Base-by-base conservation (phyloP, 1,140 invertebrate genomes). In the Eueides isabella region DNA sequence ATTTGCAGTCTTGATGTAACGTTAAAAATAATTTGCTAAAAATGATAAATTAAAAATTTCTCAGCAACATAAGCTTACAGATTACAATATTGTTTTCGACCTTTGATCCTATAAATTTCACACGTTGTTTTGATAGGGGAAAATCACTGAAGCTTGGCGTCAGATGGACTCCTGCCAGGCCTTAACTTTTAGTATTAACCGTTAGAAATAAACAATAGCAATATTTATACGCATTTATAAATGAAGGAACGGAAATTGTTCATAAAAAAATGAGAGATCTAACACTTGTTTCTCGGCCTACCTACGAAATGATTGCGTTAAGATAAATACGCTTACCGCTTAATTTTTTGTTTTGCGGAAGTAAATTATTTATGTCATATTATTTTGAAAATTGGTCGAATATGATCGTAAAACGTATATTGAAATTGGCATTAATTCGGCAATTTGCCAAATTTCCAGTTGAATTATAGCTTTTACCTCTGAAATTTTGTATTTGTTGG, bases 151-250 rank as follows among this genome's bases (percentile, higher is more conserved):
- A 77, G 71, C 48, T 29, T 79, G 78, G 79, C 82, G 86, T 83
- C 88, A 88, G 79, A 81, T 90, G 88, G 88, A 84, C 5, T 19
- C 3, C 0, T 78, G 86, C 87, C 87, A 88, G 79, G 78, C 30
- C 48, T 74, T 68, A 38, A 55, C 23, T 71, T 63, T 31, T 63
- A 55, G 23, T 55, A 63, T 19, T 31, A 63, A 63, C 61, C 12
- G 28, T 63, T 63, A 30, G 14, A 63, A 63, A 63, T 63, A 63
- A 63, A 63, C n/a, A 63, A 30, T 30, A 30, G 23, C 2, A 0
- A 55, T 3, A 26, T 14, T 19, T 23, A 55, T 55, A 55, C 23
- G 48, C 48, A 26, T 55, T 55, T 55, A 26, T 55, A 26, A 7
- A 3, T 55, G 3, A 63, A 0, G 23, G 11, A 29, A 14, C 19